Base-by-base conservation (phyloP, 2,797 vertebrate species). In the Cyclopterus lumpus region DNA sequence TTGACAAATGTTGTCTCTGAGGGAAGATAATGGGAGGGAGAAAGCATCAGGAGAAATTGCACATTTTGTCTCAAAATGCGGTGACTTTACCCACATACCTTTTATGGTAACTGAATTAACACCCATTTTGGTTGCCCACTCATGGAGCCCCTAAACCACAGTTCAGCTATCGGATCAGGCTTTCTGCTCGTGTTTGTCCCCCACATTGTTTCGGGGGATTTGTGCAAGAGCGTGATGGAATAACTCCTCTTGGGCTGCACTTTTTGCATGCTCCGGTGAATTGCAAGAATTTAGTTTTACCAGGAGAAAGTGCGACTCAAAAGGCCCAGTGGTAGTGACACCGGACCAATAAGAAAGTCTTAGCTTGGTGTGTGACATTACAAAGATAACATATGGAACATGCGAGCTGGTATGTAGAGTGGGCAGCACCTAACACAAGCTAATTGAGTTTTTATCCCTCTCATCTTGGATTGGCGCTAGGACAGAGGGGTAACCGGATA, bases 401-500 rank as follows among this genome's bases (percentile, higher is more conserved):
- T 79, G 63, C 73, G 44, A 73, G 42, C 36, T 44, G 22, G 44
- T 48, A 46, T 28, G 67, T 63, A 32, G 60, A 71, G 71, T 18
- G 46, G 61, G 60, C 71, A 64, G 73, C 61, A 72, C 38, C 68
- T 78, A 60, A 78, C 75, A 85, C 68, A 85, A 53, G 62, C 70
- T 90, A 88, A 94, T 87, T 91, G 85, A 87, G 71, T 89, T 92
- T 91, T 91, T 92, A 93, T 93, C 91, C 84, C 15, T 57, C 86
- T 88, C 85, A 93, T 92, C 88, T 92, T 3, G 61, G 68, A 91
- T 66, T 88, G 89, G 88, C 88, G 81, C 46, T 7, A 69, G 87
- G 81, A 86, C 79, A 86, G 86, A 80, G 66, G 75, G 77, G 93
- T 92, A 95, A 95, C 91, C 55, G 59, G 93, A 94, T 93, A 93